Base-by-base conservation (phyloP, 2,113 vertebrate species). In the Rissa tridactyla region DNA sequence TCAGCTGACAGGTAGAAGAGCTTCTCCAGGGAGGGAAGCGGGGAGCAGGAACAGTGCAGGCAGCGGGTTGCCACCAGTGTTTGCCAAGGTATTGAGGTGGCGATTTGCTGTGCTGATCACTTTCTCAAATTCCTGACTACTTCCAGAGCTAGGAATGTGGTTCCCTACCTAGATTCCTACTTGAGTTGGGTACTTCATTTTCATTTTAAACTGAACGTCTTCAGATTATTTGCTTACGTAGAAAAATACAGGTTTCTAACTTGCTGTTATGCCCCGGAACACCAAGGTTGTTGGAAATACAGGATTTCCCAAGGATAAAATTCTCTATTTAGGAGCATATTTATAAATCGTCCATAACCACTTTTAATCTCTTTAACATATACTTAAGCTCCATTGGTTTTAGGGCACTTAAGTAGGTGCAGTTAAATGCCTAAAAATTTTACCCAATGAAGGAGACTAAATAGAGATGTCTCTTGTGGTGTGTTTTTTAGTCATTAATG, bases 21-120 rank as follows among this genome's bases (percentile, higher is more conserved):
- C 44, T 91, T 22, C 36, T 70, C 6, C 5, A 13, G 62, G 42
- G 5, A 19, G 19, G 57, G 83, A 26, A 46, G 27, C 5, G 0
- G 66, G 57, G 54, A 77, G 32, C 47, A n/a, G 66, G 65, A 79
- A 34, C 71, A 52, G 42, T 1, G 0, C 20, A n/a, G 51, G 51
- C 32, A 25, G 34, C 2, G 1, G 13, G 7, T 32, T 76, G 38
- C 66, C 10, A 0, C 5, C 18, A 36, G 27, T 11, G 15, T 65
- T 83, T 60, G 14, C 42, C 52, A 54, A 21, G 34, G 7, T 44
- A 3, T 1, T 10, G 23, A 40, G 71, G 46, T 36, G 27, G 5
- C 51, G 54, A 1, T 27, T 49, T 65, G n/a, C 52, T 55, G 38
- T 40, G 1, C 61, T 42, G n/a, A 34, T 64, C 49, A 7, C 5